phyloP scores from a whole-genome alignment of 2,113 vertebrate species.

The Bettongia penicillata region DNA sequence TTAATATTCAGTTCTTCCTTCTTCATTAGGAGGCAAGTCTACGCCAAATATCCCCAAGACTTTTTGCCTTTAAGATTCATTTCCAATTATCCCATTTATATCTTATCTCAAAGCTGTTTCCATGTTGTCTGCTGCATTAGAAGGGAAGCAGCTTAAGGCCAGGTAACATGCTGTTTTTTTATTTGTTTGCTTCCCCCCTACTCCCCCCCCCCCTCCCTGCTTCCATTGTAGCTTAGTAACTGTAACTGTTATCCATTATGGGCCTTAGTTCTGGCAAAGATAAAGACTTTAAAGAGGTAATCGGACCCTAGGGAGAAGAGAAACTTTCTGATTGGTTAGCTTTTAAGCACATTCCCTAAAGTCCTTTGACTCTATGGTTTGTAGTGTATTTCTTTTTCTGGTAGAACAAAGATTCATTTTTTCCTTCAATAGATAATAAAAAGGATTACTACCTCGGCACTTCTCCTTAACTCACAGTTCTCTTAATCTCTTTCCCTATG shows the following conservation, averaged over 20 bases:
- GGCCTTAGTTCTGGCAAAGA: constrained; percentile 37
- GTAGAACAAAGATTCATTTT: constrained; percentile 62
- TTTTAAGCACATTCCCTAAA: constrained; percentile 55
- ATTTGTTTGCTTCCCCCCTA: neutral
- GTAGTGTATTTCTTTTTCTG: constrained; percentile 72
- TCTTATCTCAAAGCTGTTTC: neutral
- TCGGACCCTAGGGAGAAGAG: constrained; percentile 38
- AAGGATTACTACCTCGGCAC: constrained; percentile 68
- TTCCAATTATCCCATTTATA: neutral
- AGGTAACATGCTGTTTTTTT: neutral
- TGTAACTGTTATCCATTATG: neutral
- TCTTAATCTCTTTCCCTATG: constrained; percentile 76
- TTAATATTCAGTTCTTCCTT: neutral
- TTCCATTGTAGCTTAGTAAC: neutral
- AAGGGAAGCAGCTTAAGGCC: neutral
- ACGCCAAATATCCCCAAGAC: neutral
- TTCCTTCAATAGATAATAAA: constrained; percentile 71
- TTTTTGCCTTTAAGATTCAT: neutral
- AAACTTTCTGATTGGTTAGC: constrained; percentile 60
- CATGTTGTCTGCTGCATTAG: neutral
- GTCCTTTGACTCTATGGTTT: constrained; percentile 71
- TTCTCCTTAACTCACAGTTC: constrained; percentile 69
- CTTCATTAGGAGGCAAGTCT: neutral
- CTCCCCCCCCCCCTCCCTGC: no score
- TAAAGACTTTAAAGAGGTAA: constrained; percentile 43